Evolutionary conservation across 2,888 invertebrate genomes (phyloP).

Genomic region (Brachyopa scutellaris): DNA sequence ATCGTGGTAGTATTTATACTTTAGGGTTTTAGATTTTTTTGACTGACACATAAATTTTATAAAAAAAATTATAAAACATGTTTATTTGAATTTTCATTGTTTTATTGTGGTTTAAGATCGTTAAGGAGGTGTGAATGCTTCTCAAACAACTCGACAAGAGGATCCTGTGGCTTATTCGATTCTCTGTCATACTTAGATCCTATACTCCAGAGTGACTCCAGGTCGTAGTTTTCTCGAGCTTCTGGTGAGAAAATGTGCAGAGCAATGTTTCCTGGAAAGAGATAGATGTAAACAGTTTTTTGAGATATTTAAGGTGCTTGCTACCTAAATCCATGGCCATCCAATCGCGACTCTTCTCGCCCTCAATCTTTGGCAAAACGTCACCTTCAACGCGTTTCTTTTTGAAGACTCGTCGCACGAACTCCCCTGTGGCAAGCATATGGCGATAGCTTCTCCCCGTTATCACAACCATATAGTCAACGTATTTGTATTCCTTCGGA

Average conservation of each 20-base stretch:
- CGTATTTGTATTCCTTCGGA: conserved; percentile 89
- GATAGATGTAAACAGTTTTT: too few relatives aligned
- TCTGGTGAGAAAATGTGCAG: conserved; percentile 92
- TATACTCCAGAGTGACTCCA: conserved; percentile 95
- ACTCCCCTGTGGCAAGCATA: conserved; percentile 88
- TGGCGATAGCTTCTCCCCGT: conserved; percentile 89
- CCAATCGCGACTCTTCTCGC: conserved; percentile 90
- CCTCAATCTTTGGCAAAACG: conserved; percentile 89
- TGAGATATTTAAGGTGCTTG: neutral
- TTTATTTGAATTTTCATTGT: conserved; percentile 10
- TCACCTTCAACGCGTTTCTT: conserved; percentile 86
- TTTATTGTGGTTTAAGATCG: conserved; percentile 68
- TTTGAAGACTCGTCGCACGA: conserved; percentile 90
- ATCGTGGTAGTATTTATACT: conserved; percentile 76
- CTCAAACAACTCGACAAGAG: conserved; percentile 86
- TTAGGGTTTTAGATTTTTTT: conserved; percentile 40
- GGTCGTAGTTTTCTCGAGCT: conserved; percentile 89
- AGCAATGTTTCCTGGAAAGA: conserved; percentile 91
- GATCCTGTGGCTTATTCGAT: conserved; percentile 84
- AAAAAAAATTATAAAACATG: conserved; percentile 2
- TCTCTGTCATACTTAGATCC: conserved; percentile 91
- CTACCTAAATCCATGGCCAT: conserved; percentile 94
- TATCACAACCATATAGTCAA: conserved; percentile 92
- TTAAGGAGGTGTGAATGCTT: conserved; percentile 85
- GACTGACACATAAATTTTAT: conserved; percentile 57